Conservation (phyloP, 2,797 vertebrate genomes). For the Tragelaphus oryx region DNA sequence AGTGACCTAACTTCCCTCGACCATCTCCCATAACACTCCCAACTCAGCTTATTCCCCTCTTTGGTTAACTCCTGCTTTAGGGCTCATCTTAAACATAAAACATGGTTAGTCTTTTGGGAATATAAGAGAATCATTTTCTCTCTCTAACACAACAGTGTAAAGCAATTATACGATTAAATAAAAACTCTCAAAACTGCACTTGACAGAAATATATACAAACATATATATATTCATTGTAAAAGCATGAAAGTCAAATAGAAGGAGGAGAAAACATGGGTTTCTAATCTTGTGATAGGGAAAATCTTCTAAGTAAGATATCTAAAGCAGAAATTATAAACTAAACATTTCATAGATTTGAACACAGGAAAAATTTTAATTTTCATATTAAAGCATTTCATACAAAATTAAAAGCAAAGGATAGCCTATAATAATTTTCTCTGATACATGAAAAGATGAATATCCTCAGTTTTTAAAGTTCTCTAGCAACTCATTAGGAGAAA, state of each 20-base stretch:
- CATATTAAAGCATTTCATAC: not conserved
- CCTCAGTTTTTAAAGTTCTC: not conserved
- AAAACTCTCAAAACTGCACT: not conserved
- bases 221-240: not conserved
- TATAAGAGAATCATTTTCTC: not conserved
- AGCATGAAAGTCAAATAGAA: not conserved
- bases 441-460: not conserved
- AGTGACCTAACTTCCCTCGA: not conserved
- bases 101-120: not conserved
- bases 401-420: not conserved
- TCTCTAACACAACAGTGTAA: not conserved
- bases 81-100: not conserved
- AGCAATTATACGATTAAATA: not conserved
- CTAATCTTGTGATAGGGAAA: not conserved
- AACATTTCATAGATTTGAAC: not conserved
- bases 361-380: not conserved
- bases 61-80: not conserved
- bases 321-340: not conserved
- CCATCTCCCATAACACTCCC: no score
- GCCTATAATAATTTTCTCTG: not conserved
- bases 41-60: not conserved
- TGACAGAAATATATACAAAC: not conserved
- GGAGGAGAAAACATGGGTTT: not conserved
- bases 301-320: not conserved
- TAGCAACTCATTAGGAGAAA: not conserved